Evolutionary conservation across 1,140 invertebrate genomes (phyloP).

Genomic region (Vollenhovia emeryi): DNA sequence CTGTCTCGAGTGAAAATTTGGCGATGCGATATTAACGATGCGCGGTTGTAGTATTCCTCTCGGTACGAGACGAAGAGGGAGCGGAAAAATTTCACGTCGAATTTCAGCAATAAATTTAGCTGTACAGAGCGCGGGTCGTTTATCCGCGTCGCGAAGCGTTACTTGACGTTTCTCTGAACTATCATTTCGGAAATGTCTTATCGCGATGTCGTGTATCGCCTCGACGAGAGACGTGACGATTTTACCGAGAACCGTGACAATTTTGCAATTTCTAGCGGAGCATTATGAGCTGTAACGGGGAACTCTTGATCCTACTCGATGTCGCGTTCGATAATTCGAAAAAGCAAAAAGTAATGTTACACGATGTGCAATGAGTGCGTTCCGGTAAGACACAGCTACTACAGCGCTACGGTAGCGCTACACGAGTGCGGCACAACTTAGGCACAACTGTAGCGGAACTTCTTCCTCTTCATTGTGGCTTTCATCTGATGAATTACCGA

Average conservation of each 20-base stretch:
- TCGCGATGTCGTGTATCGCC: slow-evolving; percentile 7
- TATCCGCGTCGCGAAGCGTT: slow-evolving; percentile 16
- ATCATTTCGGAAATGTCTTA: slow-evolving; percentile 31
- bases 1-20: background rate
- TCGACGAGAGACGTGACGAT: slow-evolving; percentile 38
- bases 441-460: too few species aligned
- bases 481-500: too few species aligned
- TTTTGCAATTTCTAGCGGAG: slow-evolving; percentile 20
- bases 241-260: slow-evolving; percentile 2
- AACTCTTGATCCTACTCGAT: background rate
- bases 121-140: slow-evolving; percentile 18
- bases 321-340: background rate
- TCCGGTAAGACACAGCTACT: too few species aligned
- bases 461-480: too few species aligned
- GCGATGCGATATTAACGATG: background rate
- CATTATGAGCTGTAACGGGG: slow-evolving; percentile 24
- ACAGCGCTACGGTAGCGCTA: too few species aligned
- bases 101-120: slow-evolving; percentile 59
- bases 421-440: too few species aligned
- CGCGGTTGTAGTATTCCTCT: background rate
- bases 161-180: slow-evolving; percentile 2
- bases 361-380: background rate
- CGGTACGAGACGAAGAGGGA: background rate
- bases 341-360: background rate
- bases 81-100: background rate